Conservation (phyloP, 1,140 invertebrate genomes). For the Tetramorium simillimum region DNA sequence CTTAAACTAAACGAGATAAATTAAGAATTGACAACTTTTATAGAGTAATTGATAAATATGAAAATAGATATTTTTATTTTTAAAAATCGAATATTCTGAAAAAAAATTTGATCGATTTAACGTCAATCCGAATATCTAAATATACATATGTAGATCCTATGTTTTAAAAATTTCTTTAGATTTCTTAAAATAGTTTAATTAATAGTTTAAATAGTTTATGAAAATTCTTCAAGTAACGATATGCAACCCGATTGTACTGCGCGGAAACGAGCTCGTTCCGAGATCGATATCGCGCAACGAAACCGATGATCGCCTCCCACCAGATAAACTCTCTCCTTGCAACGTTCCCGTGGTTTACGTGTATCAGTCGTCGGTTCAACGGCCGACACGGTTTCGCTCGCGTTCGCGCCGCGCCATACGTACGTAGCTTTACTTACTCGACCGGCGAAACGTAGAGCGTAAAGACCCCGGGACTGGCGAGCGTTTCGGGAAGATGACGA, state of each 20-base stretch:
- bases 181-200: too few species aligned
- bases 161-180: not conserved
- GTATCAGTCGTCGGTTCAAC: constrained; percentile 56
- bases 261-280: constrained; percentile 22
- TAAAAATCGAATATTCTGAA: not conserved
- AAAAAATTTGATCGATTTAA: not conserved
- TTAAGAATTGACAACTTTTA: not conserved
- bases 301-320: constrained; percentile 48
- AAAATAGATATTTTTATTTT: not conserved
- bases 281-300: constrained; percentile 57
- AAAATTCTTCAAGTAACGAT: not conserved
- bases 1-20: not conserved
- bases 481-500: constrained; percentile 65
- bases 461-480: constrained; percentile 47
- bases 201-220: not conserved
- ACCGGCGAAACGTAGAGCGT: constrained; percentile 52
- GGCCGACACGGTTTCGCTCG: constrained; percentile 64
- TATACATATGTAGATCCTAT: not conserved
- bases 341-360: constrained; percentile 48
- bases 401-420: constrained; percentile 25
- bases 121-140: not conserved
- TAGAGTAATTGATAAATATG: not conserved
- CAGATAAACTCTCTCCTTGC: constrained; percentile 56
- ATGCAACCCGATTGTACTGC: not conserved
- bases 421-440: constrained; percentile 61